Percentiles rank a stretch among this genome's conserved stretches.
phyloP scores from a whole-genome alignment of 92 coral and sea anemone species.

The Phenganax stokvisi region DNA sequence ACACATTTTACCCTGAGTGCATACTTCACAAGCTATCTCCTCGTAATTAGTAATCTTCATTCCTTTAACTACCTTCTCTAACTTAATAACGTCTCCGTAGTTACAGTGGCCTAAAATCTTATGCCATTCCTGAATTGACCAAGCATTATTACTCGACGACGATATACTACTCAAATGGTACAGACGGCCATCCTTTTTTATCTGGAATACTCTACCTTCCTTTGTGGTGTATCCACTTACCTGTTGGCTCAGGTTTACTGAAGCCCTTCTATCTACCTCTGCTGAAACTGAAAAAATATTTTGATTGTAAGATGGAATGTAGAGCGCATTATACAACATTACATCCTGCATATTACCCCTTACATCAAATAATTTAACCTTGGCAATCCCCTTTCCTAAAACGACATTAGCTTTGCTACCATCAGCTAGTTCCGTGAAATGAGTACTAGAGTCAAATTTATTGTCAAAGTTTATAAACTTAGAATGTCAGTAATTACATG shows the following conservation, averaged over 20 bases:
- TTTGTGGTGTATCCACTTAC: conserved; percentile 4
- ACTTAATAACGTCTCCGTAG: conserved; percentile 13
- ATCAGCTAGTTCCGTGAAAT: conserved; percentile 45
- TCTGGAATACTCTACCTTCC: conserved; percentile 33
- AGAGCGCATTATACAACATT: conserved; percentile 39
- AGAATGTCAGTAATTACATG: conserved; percentile 41
- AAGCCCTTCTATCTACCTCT: conserved; percentile 33
- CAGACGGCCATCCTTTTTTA: conserved; percentile 31
- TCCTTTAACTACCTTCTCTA: conserved; percentile 35
- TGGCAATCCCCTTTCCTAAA: conserved; percentile 35
- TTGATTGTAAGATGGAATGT: conserved; percentile 48
- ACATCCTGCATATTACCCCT: conserved; percentile 36
- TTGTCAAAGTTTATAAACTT: conserved; percentile 42
- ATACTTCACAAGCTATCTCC: conserved; percentile 29
- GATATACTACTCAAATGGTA: conserved; percentile 35
- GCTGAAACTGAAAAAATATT: conserved; percentile 49
- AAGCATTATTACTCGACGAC: conserved; percentile 22
- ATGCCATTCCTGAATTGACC: conserved; percentile 26
- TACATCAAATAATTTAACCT: conserved; percentile 34
- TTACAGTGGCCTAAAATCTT: conserved; percentile 26
- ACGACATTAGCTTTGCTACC: conserved; percentile 47
- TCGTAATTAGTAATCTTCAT: conserved; percentile 3
- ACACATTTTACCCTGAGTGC: conserved; percentile 30
- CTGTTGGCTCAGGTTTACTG: conserved; percentile 13
- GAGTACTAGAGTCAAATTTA: conserved; percentile 33